Evolutionary conservation across 2,888 invertebrate species (phyloP).

Genomic region (Machimus atricapillus): DNA sequence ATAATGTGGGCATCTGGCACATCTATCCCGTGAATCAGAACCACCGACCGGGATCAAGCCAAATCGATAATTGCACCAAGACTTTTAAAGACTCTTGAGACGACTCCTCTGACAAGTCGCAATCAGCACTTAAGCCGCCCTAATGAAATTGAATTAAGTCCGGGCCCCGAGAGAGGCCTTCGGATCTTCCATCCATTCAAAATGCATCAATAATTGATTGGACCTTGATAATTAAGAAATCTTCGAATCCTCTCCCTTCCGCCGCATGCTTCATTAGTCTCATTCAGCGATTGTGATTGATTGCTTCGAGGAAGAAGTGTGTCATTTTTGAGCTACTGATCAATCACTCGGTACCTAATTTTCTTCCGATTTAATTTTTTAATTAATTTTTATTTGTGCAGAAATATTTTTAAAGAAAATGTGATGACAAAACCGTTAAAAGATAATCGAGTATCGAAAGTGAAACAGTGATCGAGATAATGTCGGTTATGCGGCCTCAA

Average conservation of each 20-base stretch:
- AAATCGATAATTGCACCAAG: constrained; percentile 8
- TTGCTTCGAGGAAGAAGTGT: not conserved
- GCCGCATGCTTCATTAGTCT: not conserved
- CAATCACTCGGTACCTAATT: not conserved
- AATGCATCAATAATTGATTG: not conserved
- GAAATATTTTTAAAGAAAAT: not conserved
- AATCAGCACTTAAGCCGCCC: not conserved
- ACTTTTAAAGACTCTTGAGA: not conserved
- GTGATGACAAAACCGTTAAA: not conserved
- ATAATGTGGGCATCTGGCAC: constrained; percentile 31
- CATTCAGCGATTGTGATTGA: constrained; percentile 5
- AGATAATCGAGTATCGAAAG: not conserved
- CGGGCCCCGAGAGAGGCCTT: not conserved
- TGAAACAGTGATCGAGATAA: not conserved
- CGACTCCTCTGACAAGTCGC: not conserved
- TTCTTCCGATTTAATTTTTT: not conserved
- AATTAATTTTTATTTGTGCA: not conserved
- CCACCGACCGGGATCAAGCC: not conserved
- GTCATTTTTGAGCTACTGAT: not conserved
- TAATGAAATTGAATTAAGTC: constrained; percentile 20
- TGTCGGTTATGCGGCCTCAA: constrained; percentile 53
- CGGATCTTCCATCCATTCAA: not conserved
- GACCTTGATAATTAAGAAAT: constrained; percentile 20
- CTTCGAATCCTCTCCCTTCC: not conserved
- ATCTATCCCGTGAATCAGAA: not conserved